Evolutionary conservation across 2,797 vertebrate species (phyloP).

Genomic region (Odontamblyopus lacepedii): DNA sequence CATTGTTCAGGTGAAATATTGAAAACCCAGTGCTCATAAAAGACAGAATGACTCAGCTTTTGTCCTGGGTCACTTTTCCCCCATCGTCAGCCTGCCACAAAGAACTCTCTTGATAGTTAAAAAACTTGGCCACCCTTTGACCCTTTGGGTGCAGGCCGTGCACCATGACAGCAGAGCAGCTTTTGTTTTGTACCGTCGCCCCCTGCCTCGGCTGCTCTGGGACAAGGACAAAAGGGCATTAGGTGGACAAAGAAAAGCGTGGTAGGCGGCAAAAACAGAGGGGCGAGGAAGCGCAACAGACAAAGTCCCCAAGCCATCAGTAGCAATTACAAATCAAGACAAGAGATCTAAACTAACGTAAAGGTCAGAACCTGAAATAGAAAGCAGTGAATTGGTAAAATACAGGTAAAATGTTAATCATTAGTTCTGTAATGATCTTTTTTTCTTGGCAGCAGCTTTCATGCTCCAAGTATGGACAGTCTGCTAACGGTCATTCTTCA

Average conservation of each 20-base stretch:
- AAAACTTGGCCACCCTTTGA: slow-evolving; percentile 59
- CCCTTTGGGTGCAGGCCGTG: slow-evolving; percentile 38
- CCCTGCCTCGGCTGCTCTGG: slow-evolving; percentile 65
- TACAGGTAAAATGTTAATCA: not conserved
- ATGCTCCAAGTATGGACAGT: not conserved
- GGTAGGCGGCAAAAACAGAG: slow-evolving; percentile 58
- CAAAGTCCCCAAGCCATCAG: slow-evolving; percentile 60
- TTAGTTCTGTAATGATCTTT: not conserved
- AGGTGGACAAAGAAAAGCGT: slow-evolving; percentile 73
- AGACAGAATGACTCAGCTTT: slow-evolving; percentile 18
- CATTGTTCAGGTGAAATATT: slow-evolving; percentile 41
- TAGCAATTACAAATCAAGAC: slow-evolving; percentile 62
- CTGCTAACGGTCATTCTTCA: slow-evolving; percentile 18
- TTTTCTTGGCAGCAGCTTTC: not conserved
- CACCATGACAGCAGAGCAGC: slow-evolving; percentile 40
- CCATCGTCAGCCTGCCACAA: slow-evolving; percentile 23
- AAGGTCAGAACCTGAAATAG: slow-evolving; percentile 15
- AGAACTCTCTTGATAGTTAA: slow-evolving; percentile 32
- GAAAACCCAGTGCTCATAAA: slow-evolving; percentile 12
- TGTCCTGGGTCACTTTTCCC: slow-evolving; percentile 25
- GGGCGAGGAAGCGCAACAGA: slow-evolving; percentile 55
- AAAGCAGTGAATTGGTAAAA: not conserved
- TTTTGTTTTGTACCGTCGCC: slow-evolving; percentile 60
- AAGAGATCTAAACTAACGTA: slow-evolving; percentile 48
- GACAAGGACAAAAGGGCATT: slow-evolving; percentile 67